Evolutionary conservation across 2,797 vertebrate species (phyloP).

Genomic region (Enoplosus armatus): DNA sequence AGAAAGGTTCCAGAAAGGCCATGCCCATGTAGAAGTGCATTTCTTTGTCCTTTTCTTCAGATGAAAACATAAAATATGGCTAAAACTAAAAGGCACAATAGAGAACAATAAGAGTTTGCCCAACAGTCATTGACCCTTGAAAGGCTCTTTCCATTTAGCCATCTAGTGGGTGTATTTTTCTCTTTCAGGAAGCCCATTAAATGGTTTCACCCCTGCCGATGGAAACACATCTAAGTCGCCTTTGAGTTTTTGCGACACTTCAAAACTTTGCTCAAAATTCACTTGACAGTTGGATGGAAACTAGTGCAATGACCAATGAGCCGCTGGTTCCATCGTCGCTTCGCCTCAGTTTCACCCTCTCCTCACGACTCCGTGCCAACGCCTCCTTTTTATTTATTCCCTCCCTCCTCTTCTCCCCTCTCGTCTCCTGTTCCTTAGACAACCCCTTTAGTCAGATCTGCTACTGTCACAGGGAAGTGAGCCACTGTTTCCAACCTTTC

Average conservation of each 20-base stretch:
- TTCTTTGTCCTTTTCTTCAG: background rate
- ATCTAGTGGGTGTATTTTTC: slow-evolving; percentile 38
- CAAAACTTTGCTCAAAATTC: slow-evolving; percentile 49
- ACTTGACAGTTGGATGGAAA: slow-evolving; percentile 68
- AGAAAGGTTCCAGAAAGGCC: slow-evolving; percentile 6
- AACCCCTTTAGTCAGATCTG: slow-evolving; percentile 40
- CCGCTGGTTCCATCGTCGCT: slow-evolving; percentile 40
- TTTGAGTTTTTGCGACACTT: slow-evolving; percentile 54
- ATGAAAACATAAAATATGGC: slow-evolving; percentile 22
- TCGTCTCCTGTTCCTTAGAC: slow-evolving; percentile 17
- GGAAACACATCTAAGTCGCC: slow-evolving; percentile 59
- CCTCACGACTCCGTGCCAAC: slow-evolving; percentile 1
- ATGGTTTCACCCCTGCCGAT: slow-evolving; percentile 42
- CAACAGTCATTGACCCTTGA: slow-evolving; percentile 27
- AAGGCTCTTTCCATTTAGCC: slow-evolving; percentile 47
- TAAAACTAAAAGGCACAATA: slow-evolving; percentile 34
- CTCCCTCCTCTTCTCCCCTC: background rate
- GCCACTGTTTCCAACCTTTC: slow-evolving; percentile 70
- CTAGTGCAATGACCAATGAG: slow-evolving; percentile 47
- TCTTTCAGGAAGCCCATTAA: slow-evolving; percentile 57
- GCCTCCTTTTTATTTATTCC: slow-evolving; percentile 35
- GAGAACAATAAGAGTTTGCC: slow-evolving; percentile 57
- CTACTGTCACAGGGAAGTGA: slow-evolving; percentile 63
- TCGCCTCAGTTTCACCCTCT: slow-evolving; percentile 42
- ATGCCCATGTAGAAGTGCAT: background rate